Base-by-base conservation (phyloP, 2,797 vertebrate species). In the Clarias laeviceps region DNA sequence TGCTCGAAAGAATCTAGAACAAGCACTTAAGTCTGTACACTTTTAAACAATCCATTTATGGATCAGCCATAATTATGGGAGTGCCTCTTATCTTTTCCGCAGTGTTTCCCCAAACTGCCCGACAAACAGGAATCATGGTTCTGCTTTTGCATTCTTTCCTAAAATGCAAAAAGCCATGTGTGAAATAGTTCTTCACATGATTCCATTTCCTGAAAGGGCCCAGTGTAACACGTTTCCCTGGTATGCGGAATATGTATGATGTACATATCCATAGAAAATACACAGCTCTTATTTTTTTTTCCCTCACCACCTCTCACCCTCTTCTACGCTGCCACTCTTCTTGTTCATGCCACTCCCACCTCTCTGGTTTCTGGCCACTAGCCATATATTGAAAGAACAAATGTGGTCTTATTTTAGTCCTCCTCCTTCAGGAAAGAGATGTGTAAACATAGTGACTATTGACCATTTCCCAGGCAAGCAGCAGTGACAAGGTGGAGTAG, bases 61-160 rank as follows among this genome's bases (percentile, higher is more conserved):
- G 83, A 84, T 70, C 80, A 50, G 68, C 29, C 27, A 32, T n/a
- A 50, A 50, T 50, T 50, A 50, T 56, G 45, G 87, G 86, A 76
- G 65, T 29, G 50, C 11, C 5, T 86, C 91, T 92, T 91, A 91
- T 91, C 90, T 91, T 87, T 89, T 88, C 89, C 85, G 72, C 82
- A 90, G 80, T 86, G 80, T 85, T 89, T 89, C 82, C 74, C 20
- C 83, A 80, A 76, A 64, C 73, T 62, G 32, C 76, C 80, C 29
- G 69, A 86, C 85, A 89, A 89, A 90, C 88, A 91, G 87, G 88
- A 89, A 90, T 90, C 77, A 54, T 37, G 68, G 50, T 73, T 62
- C 76, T 54, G 87, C 69, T 64, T 50, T 50, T 45, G 76, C 66
- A 79, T 85, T 84, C 80, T 77, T 87, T 89, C 85, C 89, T 85